These are phyloP conservation scores for Hypocryptadius cinnamomeus DNA, from an alignment of 2,113 vertebrate genomes.

Conservation along the genomic window DNA sequence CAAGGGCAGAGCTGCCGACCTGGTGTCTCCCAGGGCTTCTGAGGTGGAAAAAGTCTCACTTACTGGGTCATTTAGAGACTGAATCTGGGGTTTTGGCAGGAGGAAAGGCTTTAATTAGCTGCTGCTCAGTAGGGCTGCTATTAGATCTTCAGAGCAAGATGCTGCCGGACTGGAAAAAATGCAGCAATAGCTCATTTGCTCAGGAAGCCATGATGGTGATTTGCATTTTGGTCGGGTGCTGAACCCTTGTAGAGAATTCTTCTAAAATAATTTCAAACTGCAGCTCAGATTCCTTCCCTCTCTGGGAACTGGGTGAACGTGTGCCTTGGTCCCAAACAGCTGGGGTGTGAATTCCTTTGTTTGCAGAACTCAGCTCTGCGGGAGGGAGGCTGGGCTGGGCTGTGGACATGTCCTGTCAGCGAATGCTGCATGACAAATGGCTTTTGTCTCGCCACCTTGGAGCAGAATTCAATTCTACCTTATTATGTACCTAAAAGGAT, in stretches of 20 bases:
- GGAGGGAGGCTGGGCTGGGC: background rate
- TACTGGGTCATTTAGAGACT: conserved; percentile 7
- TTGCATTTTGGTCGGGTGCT: conserved; percentile 6
- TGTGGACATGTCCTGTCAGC: conserved; percentile 9
- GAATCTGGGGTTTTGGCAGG: conserved; percentile 26
- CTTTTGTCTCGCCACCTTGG: background rate
- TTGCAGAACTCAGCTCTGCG: background rate
- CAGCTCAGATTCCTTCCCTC: background rate
- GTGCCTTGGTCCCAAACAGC: background rate
- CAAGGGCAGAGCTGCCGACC: background rate
- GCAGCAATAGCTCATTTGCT: conserved; percentile 39
- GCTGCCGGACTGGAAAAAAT: conserved; percentile 42
- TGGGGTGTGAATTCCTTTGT: background rate
- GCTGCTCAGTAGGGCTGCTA: conserved; percentile 34
- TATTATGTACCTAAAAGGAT: background rate
- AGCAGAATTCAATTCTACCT: conserved; percentile 11
- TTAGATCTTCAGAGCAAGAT: conserved; percentile 35
- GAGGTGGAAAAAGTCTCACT: conserved; percentile 8
- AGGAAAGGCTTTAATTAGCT: conserved; percentile 44
- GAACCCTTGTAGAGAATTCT: background rate
- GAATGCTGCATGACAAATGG: background rate
- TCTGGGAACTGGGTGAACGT: background rate
- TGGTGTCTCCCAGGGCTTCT: background rate
- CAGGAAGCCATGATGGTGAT: conserved; percentile 16
- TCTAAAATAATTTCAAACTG: background rate